These are phyloP conservation scores for Steinernema feltiae DNA, from an alignment of 1,140 invertebrate genomes.

Conservation along the genomic window DNA sequence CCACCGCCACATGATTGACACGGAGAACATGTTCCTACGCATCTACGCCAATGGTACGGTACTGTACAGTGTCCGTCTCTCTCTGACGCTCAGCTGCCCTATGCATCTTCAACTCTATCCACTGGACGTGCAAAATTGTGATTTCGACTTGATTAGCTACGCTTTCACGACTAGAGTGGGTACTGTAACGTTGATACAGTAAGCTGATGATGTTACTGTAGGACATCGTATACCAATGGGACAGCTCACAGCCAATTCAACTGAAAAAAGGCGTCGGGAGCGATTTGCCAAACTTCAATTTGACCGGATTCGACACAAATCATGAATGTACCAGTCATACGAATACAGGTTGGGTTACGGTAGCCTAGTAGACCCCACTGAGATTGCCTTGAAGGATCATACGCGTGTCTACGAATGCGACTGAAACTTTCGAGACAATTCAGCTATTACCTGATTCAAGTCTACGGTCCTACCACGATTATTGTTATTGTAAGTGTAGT, in stretches of 20 bases:
- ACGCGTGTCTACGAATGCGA: conserved; percentile 89
- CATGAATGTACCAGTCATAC: conserved; percentile 40
- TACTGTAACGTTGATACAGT: conserved; percentile 11
- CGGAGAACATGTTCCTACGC: conserved; percentile 38
- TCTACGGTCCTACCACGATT: conserved; percentile 58
- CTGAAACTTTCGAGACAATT: conserved; percentile 85
- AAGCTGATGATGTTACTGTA: conserved; percentile 1
- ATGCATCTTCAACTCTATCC: conserved; percentile 38
- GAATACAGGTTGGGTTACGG: conserved; percentile 27
- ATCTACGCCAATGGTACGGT: conserved; percentile 37
- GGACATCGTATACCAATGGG: conserved; percentile 41
- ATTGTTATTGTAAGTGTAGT: conserved; percentile 69
- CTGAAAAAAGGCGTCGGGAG: conserved; percentile 27
- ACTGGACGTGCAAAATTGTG: conserved; percentile 33
- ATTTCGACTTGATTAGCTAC: conserved; percentile 39
- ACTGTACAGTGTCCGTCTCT: conserved; percentile 37
- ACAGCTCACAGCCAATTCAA: conserved; percentile 21
- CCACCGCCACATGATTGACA: conserved; percentile 38
- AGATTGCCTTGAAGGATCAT: conserved; percentile 70
- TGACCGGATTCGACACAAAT: conserved; percentile 23
- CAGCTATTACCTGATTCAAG: conserved; percentile 84
- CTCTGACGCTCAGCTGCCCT: conserved; percentile 27
- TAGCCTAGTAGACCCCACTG: not conserved
- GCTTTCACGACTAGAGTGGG: conserved; percentile 34
- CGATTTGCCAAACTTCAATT: conserved; percentile 37